These are phyloP conservation scores for Caenorhabditis plicata DNA, from an alignment of 2,888 invertebrate species.

Conservation along the genomic window DNA sequence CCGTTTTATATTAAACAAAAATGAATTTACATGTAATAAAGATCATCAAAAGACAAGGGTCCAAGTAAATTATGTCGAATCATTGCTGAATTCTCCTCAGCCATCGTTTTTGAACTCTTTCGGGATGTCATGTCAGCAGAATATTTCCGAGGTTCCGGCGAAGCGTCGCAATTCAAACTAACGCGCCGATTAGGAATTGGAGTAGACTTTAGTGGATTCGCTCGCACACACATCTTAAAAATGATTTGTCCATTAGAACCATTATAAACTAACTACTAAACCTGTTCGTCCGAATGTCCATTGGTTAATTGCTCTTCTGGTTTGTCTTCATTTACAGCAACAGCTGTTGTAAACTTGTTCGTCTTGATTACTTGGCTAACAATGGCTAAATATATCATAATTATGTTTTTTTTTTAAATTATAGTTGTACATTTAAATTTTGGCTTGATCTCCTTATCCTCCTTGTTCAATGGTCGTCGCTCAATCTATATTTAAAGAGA, in stretches of 20 bases:
- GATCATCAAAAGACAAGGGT: slow-evolving; percentile 59
- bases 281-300: slow-evolving; percentile 1
- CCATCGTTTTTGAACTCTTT: slow-evolving; percentile 18
- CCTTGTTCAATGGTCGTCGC: neutral
- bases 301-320: slow-evolving; percentile 1
- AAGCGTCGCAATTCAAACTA: too few species aligned
- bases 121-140: slow-evolving; percentile 15
- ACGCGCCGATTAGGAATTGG: slow-evolving; percentile 12
- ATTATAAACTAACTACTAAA: too few species aligned
- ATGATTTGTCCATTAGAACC: neutral
- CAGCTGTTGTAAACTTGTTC: slow-evolving; percentile 22
- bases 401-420: neutral
- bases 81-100: slow-evolving; percentile 35
- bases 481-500: slow-evolving; percentile 12
- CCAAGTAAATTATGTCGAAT: slow-evolving; percentile 61
- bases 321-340: slow-evolving; percentile 8
- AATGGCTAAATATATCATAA: slow-evolving; percentile 13
- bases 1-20: neutral
- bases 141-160: slow-evolving; percentile 8
- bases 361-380: slow-evolving; percentile 34
- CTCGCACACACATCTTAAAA: slow-evolving; percentile 10
- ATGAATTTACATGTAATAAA: slow-evolving; percentile 60
- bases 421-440: slow-evolving; percentile 22
- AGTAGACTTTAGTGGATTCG: slow-evolving; percentile 5
- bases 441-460: slow-evolving; percentile 15